Percentiles rank a stretch among this genome's conserved stretches.
These are phyloP conservation scores for Mongoloraphidia duomilia DNA, from an alignment of 2,888 invertebrate genomes.

Conservation along the genomic window DNA sequence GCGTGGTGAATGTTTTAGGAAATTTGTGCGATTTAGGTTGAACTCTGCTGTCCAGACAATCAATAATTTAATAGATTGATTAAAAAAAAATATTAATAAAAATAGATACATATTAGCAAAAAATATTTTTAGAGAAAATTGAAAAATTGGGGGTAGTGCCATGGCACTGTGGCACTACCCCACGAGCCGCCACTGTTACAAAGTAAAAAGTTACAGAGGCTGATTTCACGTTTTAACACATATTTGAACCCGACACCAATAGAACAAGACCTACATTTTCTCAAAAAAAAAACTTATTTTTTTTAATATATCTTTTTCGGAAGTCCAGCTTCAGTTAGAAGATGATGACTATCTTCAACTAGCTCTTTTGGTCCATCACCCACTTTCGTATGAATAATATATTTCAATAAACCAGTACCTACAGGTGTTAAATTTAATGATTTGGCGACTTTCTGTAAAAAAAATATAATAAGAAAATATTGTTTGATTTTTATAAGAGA, in stretches of 20 bases:
- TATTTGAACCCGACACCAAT: not conserved
- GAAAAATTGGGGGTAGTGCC: no score
- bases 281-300: not conserved
- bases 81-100: no score
- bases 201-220: no score
- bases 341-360: slow-evolving; percentile 29
- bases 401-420: slow-evolving; percentile 48
- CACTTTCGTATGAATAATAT: slow-evolving; percentile 69
- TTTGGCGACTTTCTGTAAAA: slow-evolving; percentile 17
- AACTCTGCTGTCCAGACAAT: no score
- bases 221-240: no score
- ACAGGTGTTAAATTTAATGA: slow-evolving; percentile 11
- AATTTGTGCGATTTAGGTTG: no score
- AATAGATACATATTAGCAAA: no score
- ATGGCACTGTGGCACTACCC: no score
- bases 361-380: slow-evolving; percentile 61
- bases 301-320: slow-evolving; percentile 23
- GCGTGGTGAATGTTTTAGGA: no score
- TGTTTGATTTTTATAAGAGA: slow-evolving; percentile 10
- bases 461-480: slow-evolving; percentile 1
- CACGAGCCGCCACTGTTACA: no score
- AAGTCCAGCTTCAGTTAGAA: slow-evolving; percentile 34
- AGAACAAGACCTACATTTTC: not conserved
- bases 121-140: no score
- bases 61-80: no score